Base-by-base conservation (phyloP, 2,888 invertebrate genomes). In the Drosophila dives region DNA sequence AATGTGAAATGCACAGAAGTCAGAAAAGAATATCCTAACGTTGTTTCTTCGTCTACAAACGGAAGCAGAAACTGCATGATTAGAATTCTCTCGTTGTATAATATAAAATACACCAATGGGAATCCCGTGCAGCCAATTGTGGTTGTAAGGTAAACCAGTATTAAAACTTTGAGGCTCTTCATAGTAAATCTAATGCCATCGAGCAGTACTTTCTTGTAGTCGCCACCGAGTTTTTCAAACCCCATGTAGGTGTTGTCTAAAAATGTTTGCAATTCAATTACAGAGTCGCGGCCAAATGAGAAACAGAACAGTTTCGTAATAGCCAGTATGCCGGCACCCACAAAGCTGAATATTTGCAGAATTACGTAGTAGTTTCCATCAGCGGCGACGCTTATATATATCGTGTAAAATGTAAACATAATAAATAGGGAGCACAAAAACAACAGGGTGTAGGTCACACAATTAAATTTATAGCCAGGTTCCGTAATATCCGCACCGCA, bases 41-140 rank as follows among this genome's bases (percentile, higher is more conserved):
- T 20, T 10, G 69, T 66, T 11, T 15, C 0, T 72, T 65, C 29
- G 58, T 83, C 75, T 5, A 85, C 4, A 7, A 77, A 79, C 2
- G 85, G 86, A 15, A 86, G 17, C 2, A 76, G 32, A 55, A 86
- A 82, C 20, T 80, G 74, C 80, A 85, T 62, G 0, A 85, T 65
- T 15, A 79, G 36, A 4, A 77, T 59, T 54, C 64, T 80, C 15
- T 80, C 36, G 4, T 72, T 56, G 40, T 71, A 74, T 2, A 74
- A 20, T 3, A 64, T 40, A 56, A 48, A 64, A 29, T 70, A 70
- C 10, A 45, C n/a, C 1, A 60, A 0, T 3, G 75, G 75, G 26
- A 69, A 51, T 3, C 59, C 62, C 5, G 40, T 2, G 3, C 68
- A 33, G 5, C 17, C n/a, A 0, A 26, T 0, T 0, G 64, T 4